phyloP scores from a whole-genome alignment of 2,888 invertebrate species.

The Cylindroiulus punctatus region DNA sequence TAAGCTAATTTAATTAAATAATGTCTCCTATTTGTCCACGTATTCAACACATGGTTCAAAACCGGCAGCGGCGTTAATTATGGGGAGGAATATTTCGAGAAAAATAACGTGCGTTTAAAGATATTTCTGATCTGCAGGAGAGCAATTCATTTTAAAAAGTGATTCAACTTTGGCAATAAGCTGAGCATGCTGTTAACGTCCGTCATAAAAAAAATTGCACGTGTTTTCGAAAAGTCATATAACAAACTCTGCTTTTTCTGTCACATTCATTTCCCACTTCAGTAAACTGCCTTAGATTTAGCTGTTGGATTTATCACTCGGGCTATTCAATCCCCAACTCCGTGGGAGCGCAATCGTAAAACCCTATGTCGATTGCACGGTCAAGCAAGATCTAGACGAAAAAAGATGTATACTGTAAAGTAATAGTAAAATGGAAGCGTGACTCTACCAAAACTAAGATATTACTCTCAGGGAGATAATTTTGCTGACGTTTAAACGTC shows the following conservation, averaged over 20 bases:
- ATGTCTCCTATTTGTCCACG: not conserved
- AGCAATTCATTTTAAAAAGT: slow-evolving; percentile 45
- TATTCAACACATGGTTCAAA: not conserved
- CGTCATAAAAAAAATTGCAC: slow-evolving; percentile 40
- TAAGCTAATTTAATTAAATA: not conserved
- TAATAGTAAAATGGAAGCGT: slow-evolving; percentile 13
- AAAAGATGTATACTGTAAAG: not conserved
- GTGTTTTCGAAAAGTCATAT: slow-evolving; percentile 43
- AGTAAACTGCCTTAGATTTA: slow-evolving; percentile 52
- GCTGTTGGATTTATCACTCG: slow-evolving; percentile 24
- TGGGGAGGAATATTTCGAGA: not conserved
- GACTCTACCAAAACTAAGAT: slow-evolving; percentile 17
- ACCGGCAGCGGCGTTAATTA: not conserved
- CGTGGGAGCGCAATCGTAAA: slow-evolving; percentile 19
- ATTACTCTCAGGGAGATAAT: slow-evolving; percentile 17
- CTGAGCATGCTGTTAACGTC: slow-evolving; percentile 43
- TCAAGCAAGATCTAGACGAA: slow-evolving; percentile 25
- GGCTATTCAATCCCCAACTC: slow-evolving; percentile 51
- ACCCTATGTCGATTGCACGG: not conserved
- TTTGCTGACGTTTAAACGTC: slow-evolving; percentile 15
- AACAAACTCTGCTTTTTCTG: slow-evolving; percentile 47
- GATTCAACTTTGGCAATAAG: slow-evolving; percentile 45
- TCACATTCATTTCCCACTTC: slow-evolving; percentile 53
- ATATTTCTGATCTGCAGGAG: slow-evolving; percentile 29
- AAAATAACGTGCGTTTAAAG: slow-evolving; percentile 12